Conservation (phyloP, 2,113 vertebrate genomes). For the Spea multiplicata region DNA sequence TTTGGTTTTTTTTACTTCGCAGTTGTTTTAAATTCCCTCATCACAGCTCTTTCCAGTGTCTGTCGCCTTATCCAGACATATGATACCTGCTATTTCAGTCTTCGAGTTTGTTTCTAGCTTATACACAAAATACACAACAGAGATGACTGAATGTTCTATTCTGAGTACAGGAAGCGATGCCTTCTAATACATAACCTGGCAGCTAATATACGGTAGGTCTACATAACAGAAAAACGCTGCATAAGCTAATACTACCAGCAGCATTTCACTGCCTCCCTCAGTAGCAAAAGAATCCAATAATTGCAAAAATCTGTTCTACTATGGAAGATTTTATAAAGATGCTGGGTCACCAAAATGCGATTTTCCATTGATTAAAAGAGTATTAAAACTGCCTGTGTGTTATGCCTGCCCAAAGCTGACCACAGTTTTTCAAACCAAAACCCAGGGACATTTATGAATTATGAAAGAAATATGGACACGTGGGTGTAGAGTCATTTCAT, state of each 20-base stretch:
- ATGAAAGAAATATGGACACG: no score
- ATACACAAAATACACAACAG: neutral
- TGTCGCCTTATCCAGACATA: neutral
- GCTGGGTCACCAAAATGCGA: no score
- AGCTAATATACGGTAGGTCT: neutral
- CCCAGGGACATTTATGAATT: no score
- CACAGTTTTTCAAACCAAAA: no score
- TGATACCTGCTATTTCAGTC: neutral
- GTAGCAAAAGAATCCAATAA: no score
- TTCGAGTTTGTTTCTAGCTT: neutral
- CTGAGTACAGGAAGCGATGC: neutral
- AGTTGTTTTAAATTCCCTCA: neutral
- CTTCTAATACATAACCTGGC: neutral
- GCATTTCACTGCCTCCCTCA: neutral
- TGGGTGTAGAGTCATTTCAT: no score
- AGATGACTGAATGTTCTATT: neutral
- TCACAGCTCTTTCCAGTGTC: neutral
- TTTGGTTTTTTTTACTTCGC: neutral
- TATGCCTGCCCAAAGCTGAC: no score
- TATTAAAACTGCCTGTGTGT: no score
- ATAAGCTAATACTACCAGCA: neutral
- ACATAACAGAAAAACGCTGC: no score
- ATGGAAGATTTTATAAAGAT: no score
- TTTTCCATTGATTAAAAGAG: no score
- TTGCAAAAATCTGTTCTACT: no score